Base-by-base conservation (phyloP, 2,113 vertebrate species). In the Halcyon senegalensis region DNA sequence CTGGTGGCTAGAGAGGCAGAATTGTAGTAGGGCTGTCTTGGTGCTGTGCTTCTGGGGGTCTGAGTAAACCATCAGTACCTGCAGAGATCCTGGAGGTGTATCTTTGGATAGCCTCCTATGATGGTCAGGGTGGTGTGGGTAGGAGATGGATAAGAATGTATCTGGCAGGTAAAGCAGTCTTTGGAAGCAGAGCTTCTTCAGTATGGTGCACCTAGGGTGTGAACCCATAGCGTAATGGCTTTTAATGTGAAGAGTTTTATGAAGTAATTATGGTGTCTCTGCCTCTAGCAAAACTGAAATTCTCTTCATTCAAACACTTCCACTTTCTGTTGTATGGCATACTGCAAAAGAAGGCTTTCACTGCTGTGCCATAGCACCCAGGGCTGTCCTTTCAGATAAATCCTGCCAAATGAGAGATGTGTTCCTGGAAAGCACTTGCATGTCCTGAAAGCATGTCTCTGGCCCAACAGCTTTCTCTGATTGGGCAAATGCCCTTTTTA, bases 221-320 rank as follows among this genome's bases (percentile, higher is more conserved):
- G 46, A 85, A 28, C 2, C 15, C 31, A 25, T 8, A 41, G 50
- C 0, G 0, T 37, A 48, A 46, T 23, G 39, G 9, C 20, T 66
- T 41, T 30, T 74, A 48, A n/a, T n/a, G 50, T 13, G 25, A 59
- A 35, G 73, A 64, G 18, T 35, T 76, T 60, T 46, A 11, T 51
- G 16, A 73, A 69, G 31, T 23, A 37, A 12, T 70, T 3, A 4
- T 58, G 60, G 15, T 50, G 33, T 4, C 24, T 76, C 58, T 68
- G 87, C 23, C 13, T 77, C 24, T 28, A 30, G 18, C 20, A 76
- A 39, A 89, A 35, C 25, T 35, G 48, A 44, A 87, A 30, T 27
- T 59, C 7, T 58, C 23, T 69, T 56, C n/a, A 35, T 67, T 69
- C 66, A 62, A 59, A 63, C 16, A 11, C 33, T 93, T 93, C 46